Percentiles rank a stretch among this genome's conserved stretches.
Conservation (phyloP, 1,140 invertebrate genomes). For the Lysiphlebus fabarum region DNA sequence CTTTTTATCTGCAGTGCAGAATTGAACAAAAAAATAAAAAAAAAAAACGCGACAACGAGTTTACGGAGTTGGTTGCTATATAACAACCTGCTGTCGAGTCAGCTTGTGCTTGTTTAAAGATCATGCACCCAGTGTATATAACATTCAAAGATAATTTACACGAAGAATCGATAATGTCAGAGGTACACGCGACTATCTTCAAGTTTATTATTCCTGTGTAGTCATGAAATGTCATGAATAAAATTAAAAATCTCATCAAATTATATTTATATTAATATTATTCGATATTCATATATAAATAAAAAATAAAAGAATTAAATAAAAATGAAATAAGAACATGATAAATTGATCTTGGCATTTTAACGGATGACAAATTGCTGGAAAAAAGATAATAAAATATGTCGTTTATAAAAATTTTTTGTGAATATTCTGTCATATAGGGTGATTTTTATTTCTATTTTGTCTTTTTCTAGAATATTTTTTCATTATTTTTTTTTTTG, state of each 20-base stretch:
- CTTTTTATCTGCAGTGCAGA: constrained; percentile 20
- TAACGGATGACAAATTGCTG: background rate
- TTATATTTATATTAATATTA: too few relatives aligned
- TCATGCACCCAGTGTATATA: background rate
- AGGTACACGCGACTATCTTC: constrained; percentile 7
- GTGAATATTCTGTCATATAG: constrained; percentile 1
- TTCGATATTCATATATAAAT: too few relatives aligned
- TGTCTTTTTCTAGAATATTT: background rate
- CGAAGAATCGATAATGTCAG: constrained; percentile 26
- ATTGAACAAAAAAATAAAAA: background rate
- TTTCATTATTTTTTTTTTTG: too few relatives aligned
- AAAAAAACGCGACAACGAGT: too few relatives aligned
- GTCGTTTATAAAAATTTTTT: constrained; percentile 2
- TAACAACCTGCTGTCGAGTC: constrained; percentile 19
- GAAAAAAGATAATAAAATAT: background rate
- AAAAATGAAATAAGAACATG: too few relatives aligned
- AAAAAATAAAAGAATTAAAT: too few relatives aligned
- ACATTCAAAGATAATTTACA: constrained; percentile 26
- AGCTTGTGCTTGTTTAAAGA: constrained; percentile 20
- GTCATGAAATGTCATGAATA: too few relatives aligned
- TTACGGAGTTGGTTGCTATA: background rate
- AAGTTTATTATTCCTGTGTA: background rate
- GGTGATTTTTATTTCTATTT: background rate
- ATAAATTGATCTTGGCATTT: too few relatives aligned
- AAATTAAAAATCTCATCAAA: too few relatives aligned